Evolutionary conservation across 2,888 invertebrate species (phyloP), one percentile per base, ranked within the genome.

Genomic region (Sacculina carcini): DNA sequence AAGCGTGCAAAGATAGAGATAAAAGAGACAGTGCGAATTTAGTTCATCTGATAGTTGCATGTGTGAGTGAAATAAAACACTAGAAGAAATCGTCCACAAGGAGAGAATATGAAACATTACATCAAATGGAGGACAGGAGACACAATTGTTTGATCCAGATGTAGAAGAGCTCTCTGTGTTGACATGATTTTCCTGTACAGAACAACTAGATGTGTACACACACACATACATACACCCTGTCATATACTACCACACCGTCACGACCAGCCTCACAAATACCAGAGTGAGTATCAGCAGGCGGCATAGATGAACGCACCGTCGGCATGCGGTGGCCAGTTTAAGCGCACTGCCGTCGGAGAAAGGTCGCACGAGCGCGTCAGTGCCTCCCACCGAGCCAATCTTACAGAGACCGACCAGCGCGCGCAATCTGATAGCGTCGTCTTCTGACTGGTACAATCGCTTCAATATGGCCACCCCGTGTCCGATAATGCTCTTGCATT

Each of bases 371-470:
- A 89, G 82, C 14, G 87, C 86, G 70, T 98, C 98, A 58, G 79
- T 81, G 14, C 98, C 98, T 42, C 92, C 89, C 61, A 84, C 83
- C 61, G 83, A 80, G 12, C 94, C 94, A 54, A 96, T 67, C 67
- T 98, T 98, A 62, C 98, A 98, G 1, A 98, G 70, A 14, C 98
- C 98, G 51, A 87, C 86, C 32, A 87, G 65, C 6, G 86, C 86
- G 56, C 87, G 73, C 0, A 86, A 90, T 61, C 82, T 76, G 50
- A 98, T 84, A 36, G 77, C 76, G 64, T 94, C 92, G 64, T 92
- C 78, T 60, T 79, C 77, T 1, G 85, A 84, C 58, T 79, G 77
- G 66, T 92, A 98, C 2, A 98, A 70, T 51, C 79, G 79, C 62
- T 94, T 92, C n/a, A 98, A 69, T 55, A 98, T 87, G 55, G 85